Base-by-base conservation (phyloP, 1,140 invertebrate genomes). In the Bombyx mandarina region DNA sequence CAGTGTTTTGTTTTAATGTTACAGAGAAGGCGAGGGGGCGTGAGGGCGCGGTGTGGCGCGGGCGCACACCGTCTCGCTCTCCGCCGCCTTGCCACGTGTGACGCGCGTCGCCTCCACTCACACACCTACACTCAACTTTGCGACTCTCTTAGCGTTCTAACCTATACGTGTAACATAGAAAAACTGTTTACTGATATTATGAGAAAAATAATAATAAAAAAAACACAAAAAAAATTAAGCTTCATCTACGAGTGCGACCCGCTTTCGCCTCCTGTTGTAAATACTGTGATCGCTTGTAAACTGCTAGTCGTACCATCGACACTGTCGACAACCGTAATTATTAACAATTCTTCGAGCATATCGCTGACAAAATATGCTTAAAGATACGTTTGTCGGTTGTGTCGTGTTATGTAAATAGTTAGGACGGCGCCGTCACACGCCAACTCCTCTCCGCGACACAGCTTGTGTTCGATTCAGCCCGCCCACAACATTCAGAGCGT, bases 11-110 rank as follows among this genome's bases (percentile, higher is more conserved):
- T 50, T 22, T 1, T n/a, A 18, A 22, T 50, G 48, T 50, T 50
- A 18, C 77, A 82, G 79, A 73, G 54, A 77, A 76, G 75, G 76
- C 80, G 75, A 69, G 75, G 51, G 60, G 73, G 67, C 66, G 65
- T 51, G 61, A 69, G 51, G 62, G 61, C 54, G 62, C 57, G 61
- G 59, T 82, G 56, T 85, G 80, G 80, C 79, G 79, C 54, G 78
- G 76, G 52, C 73, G 78, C 42, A 62, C 76, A 61, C 75, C 78
- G 46, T 71, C 77, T 58, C 82, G 79, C 64, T 75, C 79, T 57
- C 79, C 79, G 63, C 79, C 80, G n/a, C 70, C 77, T 45, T 81
- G 79, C 70, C 75, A 80, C 65, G 80, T 82, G 68, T 82, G 73
- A 82, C 51, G 45, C 54, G 54, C 59, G 62, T 12, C 48, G 48